These are phyloP conservation scores for Melanerpes aurifrons DNA, from an alignment of 2,113 vertebrate species.

Conservation along the genomic window DNA sequence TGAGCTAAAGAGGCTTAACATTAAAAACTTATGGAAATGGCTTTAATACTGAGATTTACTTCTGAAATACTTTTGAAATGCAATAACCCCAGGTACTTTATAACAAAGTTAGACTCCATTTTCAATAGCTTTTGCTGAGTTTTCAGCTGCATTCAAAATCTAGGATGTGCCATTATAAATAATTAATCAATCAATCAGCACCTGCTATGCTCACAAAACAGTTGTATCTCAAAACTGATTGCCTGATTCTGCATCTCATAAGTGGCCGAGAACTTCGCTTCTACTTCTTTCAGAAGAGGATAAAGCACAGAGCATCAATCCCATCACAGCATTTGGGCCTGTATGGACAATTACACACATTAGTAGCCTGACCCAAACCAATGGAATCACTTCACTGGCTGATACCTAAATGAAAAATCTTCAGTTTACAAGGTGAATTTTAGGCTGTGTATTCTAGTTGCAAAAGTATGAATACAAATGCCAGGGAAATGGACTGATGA, in stretches of 20 bases:
- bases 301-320: background rate
- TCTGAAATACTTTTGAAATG: slow-evolving; percentile 52
- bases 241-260: slow-evolving; percentile 13
- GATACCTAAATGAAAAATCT: background rate
- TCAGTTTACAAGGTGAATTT: background rate
- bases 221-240: background rate
- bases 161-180: slow-evolving; percentile 42
- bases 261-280: background rate
- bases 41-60: slow-evolving; percentile 65
- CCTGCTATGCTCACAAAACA: slow-evolving; percentile 14
- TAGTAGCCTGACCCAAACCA: background rate
- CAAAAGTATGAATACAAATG: background rate
- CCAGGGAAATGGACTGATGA: background rate
- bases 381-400: background rate
- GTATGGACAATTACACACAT: background rate
- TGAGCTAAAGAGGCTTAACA: slow-evolving; percentile 67
- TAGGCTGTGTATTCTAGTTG: background rate
- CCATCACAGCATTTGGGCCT: background rate
- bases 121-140: slow-evolving; percentile 32
- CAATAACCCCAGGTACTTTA: slow-evolving; percentile 34
- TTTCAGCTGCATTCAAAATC: slow-evolving; percentile 44
- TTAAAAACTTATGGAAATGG: slow-evolving; percentile 64
- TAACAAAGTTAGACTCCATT: background rate
- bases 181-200: slow-evolving; percentile 49
- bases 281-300: background rate